phyloP scores from a whole-genome alignment of 2,888 invertebrate species.

The Cephus sareptanus region DNA sequence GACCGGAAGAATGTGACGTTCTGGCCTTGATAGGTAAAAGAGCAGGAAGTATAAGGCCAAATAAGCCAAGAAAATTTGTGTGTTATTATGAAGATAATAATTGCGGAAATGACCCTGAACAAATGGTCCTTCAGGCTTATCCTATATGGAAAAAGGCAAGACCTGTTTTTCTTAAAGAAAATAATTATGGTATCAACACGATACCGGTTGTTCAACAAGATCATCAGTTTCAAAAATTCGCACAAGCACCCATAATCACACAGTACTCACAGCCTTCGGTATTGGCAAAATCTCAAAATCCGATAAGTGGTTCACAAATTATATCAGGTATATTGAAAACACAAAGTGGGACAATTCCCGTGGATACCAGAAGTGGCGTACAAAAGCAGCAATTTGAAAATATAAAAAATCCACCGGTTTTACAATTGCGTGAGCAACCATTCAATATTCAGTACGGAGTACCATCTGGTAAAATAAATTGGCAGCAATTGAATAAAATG shows the following conservation, averaged over 20 bases:
- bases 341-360: neutral
- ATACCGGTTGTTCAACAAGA: neutral
- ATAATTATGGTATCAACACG: neutral
- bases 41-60: neutral
- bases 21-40: conserved; percentile 15
- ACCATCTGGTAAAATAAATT: neutral
- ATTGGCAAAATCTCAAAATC: neutral
- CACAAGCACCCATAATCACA: neutral
- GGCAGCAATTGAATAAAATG: neutral
- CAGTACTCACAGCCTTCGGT: neutral
- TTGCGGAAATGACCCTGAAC: conserved; percentile 13
- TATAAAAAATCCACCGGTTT: neutral
- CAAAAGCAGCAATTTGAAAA: neutral
- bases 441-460: neutral
- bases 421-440: neutral
- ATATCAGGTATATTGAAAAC: neutral
- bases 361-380: neutral
- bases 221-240: neutral
- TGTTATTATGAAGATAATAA: conserved; percentile 40
- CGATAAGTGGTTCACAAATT: neutral
- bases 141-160: neutral
- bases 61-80: conserved; percentile 33
- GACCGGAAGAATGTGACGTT: conserved; percentile 11
- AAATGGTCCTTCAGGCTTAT: conserved; percentile 14
- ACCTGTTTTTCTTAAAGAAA: neutral